Conservation (phyloP, 2,797 vertebrate species). For the Falco concolor region DNA sequence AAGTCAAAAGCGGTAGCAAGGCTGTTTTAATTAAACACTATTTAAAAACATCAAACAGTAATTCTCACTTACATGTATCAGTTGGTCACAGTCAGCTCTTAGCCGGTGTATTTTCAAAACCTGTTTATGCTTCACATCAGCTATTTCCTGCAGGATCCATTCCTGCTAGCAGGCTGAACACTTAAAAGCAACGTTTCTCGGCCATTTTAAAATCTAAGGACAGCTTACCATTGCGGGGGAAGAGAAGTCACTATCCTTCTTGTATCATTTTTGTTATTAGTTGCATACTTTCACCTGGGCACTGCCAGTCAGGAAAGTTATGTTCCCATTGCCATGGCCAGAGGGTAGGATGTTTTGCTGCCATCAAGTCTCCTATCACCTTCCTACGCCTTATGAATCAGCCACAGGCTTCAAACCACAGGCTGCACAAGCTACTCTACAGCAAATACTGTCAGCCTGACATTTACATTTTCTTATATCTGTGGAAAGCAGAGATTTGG, state of each 20-base stretch:
- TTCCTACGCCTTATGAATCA: background rate
- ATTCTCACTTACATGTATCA: fast-evolving
- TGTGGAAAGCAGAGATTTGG: background rate
- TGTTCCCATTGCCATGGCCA: background rate
- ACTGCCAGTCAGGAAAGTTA: background rate
- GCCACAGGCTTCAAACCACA: background rate
- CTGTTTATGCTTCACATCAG: background rate
- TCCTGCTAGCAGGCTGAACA: background rate
- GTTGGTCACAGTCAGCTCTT: background rate
- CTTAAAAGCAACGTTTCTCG: background rate
- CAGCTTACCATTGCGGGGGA: background rate
- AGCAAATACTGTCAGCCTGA: background rate
- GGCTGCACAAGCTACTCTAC: background rate
- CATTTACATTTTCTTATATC: background rate
- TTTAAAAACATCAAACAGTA: background rate
- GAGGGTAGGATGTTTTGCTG: background rate
- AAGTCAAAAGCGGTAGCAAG: background rate
- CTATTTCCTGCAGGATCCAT: background rate
- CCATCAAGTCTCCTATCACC: background rate
- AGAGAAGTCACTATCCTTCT: background rate
- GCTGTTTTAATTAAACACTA: background rate
- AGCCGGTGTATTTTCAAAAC: background rate
- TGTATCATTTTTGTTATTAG: background rate
- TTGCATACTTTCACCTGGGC: background rate
- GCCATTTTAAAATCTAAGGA: background rate